Percentiles rank a stretch among this genome's conserved stretches.
Evolutionary conservation across 2,888 invertebrate species (phyloP).

Genomic region (Netelia melanura): DNA sequence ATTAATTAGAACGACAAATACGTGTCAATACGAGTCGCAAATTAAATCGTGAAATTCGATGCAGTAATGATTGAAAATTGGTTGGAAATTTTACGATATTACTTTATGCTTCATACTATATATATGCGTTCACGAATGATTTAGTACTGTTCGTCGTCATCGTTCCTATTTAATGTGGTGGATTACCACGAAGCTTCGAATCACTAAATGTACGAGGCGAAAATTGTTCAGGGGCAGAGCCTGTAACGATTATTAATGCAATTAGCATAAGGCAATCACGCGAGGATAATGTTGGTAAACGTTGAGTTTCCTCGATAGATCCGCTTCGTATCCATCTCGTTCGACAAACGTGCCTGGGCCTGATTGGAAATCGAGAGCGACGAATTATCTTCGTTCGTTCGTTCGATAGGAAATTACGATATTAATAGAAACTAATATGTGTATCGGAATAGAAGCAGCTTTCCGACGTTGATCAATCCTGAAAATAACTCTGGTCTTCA

Average conservation of each 20-base stretch:
- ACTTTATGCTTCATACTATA: background rate
- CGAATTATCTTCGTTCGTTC: background rate
- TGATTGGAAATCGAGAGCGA: constrained; percentile 21
- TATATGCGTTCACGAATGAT: background rate
- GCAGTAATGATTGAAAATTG: background rate
- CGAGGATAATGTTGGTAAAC: background rate
- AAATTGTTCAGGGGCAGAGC: background rate
- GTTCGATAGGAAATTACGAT: constrained; percentile 1
- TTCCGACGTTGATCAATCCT: no score
- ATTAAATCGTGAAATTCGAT: background rate
- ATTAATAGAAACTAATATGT: background rate
- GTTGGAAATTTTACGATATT: background rate
- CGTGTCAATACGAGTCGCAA: no score
- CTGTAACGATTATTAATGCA: background rate
- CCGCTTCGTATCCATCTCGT: background rate
- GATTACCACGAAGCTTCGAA: background rate
- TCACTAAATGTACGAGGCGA: background rate
- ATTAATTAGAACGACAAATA: no score
- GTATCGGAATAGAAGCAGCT: no score
- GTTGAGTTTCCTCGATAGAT: background rate
- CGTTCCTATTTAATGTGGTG: background rate
- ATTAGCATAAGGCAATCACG: background rate
- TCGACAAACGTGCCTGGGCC: constrained; percentile 11
- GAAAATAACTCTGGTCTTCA: no score
- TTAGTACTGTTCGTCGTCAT: background rate